Conservation (phyloP, 2,797 vertebrate genomes). For the Melopsittacus undulatus region DNA sequence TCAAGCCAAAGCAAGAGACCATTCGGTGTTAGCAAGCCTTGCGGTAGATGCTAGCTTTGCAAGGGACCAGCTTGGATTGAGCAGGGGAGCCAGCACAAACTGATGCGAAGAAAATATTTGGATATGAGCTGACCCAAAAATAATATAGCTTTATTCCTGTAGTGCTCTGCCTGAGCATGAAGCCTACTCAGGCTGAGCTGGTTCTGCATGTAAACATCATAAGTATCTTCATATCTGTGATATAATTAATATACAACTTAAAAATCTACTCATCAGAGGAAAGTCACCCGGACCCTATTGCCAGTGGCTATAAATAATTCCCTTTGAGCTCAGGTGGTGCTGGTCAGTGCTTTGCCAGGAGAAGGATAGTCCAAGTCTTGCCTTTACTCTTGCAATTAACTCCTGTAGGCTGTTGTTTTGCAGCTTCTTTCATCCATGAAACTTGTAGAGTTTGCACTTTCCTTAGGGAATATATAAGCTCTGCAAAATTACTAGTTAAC, state of each 20-base stretch:
- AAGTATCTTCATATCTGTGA: not conserved
- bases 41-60: not conserved
- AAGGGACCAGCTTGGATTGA: not conserved
- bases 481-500: conserved; percentile 33
- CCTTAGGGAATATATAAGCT: not conserved
- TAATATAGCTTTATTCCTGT: not conserved
- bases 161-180: not conserved
- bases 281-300: not conserved
- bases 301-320: not conserved
- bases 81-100: not conserved
- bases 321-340: not conserved
- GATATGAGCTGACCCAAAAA: not conserved
- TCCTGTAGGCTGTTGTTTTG: not conserved
- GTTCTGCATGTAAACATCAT: not conserved
- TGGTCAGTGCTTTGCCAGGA: not conserved
- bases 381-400: not conserved
- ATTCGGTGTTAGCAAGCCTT: not conserved
- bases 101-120: not conserved
- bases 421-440: not conserved
- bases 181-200: not conserved
- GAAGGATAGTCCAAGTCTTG: not conserved
- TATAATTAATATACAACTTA: not conserved
- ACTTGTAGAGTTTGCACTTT: not conserved
- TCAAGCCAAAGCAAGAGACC: not conserved
- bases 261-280: not conserved